A percentile compares a stretch with the other conserved stretches of the same genome.
Evolutionary conservation across 2,797 vertebrate species (phyloP).

Genomic region (Sebastes hopkinsi): DNA sequence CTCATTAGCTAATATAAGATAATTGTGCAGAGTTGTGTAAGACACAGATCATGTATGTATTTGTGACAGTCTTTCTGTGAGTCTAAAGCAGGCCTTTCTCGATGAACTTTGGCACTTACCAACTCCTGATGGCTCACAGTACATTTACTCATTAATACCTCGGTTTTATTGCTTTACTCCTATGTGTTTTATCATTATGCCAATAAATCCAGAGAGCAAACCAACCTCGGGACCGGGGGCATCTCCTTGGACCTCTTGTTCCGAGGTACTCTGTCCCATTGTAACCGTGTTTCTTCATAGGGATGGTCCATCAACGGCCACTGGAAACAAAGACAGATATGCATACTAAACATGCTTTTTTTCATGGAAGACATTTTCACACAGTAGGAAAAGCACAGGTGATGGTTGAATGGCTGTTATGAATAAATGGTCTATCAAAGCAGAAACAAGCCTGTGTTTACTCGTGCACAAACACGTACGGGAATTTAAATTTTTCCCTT

Average conservation of each 20-base stretch:
- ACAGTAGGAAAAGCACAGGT: neutral
- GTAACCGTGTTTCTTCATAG: constrained; percentile 79
- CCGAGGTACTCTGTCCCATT: constrained; percentile 86
- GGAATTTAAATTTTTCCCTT: neutral
- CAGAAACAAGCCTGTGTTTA: neutral
- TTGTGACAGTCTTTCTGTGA: neutral
- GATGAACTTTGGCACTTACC: neutral
- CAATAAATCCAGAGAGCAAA: constrained; percentile 23
- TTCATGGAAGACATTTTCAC: neutral
- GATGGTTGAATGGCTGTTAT: neutral
- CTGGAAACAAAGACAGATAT: constrained; percentile 66
- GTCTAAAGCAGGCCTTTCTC: neutral
- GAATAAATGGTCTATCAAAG: neutral
- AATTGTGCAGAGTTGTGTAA: neutral
- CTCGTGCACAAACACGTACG: neutral
- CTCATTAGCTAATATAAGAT: neutral
- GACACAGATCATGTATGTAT: neutral
- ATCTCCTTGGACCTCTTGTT: constrained; percentile 76
- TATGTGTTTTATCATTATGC: neutral
- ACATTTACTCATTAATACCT: neutral
- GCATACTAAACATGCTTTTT: neutral
- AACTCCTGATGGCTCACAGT: neutral
- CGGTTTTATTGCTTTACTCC: neutral
- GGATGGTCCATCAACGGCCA: constrained; percentile 83
- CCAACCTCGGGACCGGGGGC: constrained; percentile 65